Conservation (phyloP, 2,113 vertebrate genomes). For the Probosciger aterrimus region DNA sequence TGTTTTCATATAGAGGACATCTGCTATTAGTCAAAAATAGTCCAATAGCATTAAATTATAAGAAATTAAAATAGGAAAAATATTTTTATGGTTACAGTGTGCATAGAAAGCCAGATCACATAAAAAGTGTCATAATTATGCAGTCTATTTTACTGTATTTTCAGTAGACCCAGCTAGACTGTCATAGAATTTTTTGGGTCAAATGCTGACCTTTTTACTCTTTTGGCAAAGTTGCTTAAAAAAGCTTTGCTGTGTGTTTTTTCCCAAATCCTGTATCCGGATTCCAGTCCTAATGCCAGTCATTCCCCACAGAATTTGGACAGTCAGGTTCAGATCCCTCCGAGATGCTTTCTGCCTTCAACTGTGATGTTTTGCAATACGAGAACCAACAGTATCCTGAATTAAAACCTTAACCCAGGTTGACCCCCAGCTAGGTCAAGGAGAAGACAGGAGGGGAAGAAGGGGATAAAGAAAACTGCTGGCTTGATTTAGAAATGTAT, state of each 20-base stretch:
- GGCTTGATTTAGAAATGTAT: neutral
- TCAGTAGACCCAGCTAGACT: neutral
- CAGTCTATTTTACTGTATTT: neutral
- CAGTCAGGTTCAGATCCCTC: neutral
- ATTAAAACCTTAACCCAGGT: neutral
- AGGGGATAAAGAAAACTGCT: neutral
- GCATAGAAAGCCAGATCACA: neutral
- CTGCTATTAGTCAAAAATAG: neutral
- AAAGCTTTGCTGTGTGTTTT: neutral
- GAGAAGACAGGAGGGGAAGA: neutral
- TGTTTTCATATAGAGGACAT: neutral
- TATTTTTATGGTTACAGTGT: neutral
- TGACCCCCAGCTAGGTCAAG: neutral
- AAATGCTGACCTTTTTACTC: neutral
- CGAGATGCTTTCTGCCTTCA: neutral
- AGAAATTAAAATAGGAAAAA: neutral
- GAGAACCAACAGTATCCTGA: neutral
- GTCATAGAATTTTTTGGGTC: neutral
- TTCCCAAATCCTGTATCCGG: neutral
- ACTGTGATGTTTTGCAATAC: neutral
- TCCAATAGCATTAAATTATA: neutral
- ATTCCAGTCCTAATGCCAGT: neutral
- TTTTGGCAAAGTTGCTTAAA: neutral
- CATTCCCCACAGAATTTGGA: neutral
- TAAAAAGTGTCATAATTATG: neutral